Base-by-base conservation (phyloP, 2,888 invertebrate genomes). In the Osmoderma eremita region DNA sequence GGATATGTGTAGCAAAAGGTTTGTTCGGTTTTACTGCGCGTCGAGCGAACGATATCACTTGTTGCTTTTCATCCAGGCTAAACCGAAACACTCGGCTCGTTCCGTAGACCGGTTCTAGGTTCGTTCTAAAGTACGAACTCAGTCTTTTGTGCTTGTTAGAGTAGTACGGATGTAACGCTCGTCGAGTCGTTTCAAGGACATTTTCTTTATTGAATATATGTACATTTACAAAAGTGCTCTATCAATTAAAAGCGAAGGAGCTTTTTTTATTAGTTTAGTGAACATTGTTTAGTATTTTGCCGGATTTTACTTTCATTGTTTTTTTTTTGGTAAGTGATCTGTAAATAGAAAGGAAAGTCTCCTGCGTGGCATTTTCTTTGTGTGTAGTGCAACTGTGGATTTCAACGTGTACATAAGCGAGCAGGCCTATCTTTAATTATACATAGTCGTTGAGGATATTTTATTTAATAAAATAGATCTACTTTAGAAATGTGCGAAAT, bases 91-190 rank as follows among this genome's bases (percentile, higher is more conserved):
- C 67, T 75, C 76, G 76, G 75, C 63, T 68, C 51, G 63, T 70
- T 69, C 74, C 76, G 75, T 69, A 71, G 68, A 71, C 71, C 72
- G 71, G 73, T 70, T 72, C 64, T 63, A 71, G 70, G 67, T 61
- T 70, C 69, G 71, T 72, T 67, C 68, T 69, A 69, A 70, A 71
- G 67, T 69, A 69, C 69, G 72, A 73, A 72, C 71, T 74, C 75
- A 78, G 78, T 78, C 76, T 76, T 77, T 76, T 74, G 75, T 76
- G 75, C 70, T 63, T 69, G 71, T 71, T 71, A 56, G 68, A 63
- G 53, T 49, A 53, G 75, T 72, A 69, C 65, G 74, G 76, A 75
- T 69, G 73, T 71, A 65, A 53, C 67, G 71, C 67, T 61, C 65
- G 50, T 65, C 67, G 63, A 42, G 53, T 38, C 67, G 67, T 71